Conservation (phyloP, 2,797 vertebrate genomes). For the Poeciliopsis gracilis region DNA sequence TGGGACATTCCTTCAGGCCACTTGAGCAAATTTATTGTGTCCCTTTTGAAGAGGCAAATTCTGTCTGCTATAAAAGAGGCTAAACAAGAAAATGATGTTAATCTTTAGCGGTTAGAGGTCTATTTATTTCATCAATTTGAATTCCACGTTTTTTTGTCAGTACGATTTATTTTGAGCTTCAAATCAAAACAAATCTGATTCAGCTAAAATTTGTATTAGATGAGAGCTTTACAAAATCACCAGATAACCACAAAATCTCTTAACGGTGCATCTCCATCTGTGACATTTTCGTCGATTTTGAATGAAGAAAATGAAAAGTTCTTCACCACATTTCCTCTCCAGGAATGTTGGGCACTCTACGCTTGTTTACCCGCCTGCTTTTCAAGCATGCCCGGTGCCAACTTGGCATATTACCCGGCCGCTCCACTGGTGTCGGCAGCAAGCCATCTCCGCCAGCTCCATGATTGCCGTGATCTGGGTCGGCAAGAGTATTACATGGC, state of each 20-base stretch:
- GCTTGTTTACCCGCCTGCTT: slow-evolving; percentile 53
- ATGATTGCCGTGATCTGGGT: slow-evolving; percentile 78
- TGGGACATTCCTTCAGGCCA: background rate
- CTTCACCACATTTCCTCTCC: slow-evolving; percentile 46
- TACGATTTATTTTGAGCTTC: too few relatives aligned
- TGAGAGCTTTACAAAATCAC: background rate
- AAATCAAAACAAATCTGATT: background rate
- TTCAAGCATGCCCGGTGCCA: slow-evolving; percentile 61
- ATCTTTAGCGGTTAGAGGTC: too few relatives aligned
- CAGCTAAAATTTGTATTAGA: background rate
- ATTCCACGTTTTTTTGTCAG: too few relatives aligned
- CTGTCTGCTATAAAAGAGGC: too few relatives aligned
- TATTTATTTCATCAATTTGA: too few relatives aligned
- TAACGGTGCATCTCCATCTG: background rate
- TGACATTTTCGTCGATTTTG: slow-evolving; percentile 34
- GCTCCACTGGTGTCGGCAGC: slow-evolving; percentile 59
- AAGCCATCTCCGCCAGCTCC: slow-evolving; percentile 70
- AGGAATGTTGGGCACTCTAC: slow-evolving; percentile 40
- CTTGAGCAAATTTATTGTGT: too few relatives aligned
- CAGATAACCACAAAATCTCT: slow-evolving; percentile 21
- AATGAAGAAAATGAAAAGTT: slow-evolving; percentile 45
- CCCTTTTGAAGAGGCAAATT: too few relatives aligned
- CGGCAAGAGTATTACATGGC: slow-evolving; percentile 78
- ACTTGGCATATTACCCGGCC: slow-evolving; percentile 65
- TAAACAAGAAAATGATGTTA: too few relatives aligned